A percentile compares a stretch with the other conserved stretches of the same genome.
Conservation (phyloP, 2,113 vertebrate species). For the Corythornis madagascariensis region DNA sequence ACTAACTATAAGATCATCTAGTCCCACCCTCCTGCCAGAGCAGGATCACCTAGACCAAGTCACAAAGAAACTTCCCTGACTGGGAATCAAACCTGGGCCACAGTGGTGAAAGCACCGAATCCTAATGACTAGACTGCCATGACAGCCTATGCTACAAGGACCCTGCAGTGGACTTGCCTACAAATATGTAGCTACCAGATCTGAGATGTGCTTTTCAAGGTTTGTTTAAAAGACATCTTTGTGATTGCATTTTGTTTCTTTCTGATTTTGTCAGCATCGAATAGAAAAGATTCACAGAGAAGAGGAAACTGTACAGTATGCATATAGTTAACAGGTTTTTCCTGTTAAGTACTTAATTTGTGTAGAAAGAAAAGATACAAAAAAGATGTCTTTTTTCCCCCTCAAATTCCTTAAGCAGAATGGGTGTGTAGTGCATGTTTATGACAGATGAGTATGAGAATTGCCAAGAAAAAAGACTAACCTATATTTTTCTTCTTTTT, state of each 20-base stretch:
- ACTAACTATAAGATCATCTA: too few species aligned
- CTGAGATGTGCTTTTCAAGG: background rate
- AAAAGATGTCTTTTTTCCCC: background rate
- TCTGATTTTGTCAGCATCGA: constrained; percentile 8
- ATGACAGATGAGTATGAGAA: background rate
- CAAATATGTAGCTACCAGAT: background rate
- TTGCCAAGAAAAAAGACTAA: background rate
- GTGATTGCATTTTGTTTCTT: background rate
- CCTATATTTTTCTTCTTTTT: background rate
- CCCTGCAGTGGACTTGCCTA: background rate
- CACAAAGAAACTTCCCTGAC: too few species aligned
- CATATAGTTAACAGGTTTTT: constrained; percentile 1
- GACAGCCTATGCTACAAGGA: background rate
- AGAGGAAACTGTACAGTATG: constrained; percentile 27
- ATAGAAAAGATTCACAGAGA: constrained; percentile 34
- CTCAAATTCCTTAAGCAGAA: background rate
- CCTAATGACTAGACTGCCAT: too few species aligned
- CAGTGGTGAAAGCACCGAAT: too few species aligned
- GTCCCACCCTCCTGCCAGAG: too few species aligned
- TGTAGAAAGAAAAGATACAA: constrained; percentile 16
- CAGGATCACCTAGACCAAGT: too few species aligned
- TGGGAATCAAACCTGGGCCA: too few species aligned
- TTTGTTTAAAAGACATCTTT: background rate
- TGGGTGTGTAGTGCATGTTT: background rate
- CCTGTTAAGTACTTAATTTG: constrained; percentile 40